phyloP scores from a whole-genome alignment of 2,113 vertebrate genomes.

The Amblyopsis rosae region DNA sequence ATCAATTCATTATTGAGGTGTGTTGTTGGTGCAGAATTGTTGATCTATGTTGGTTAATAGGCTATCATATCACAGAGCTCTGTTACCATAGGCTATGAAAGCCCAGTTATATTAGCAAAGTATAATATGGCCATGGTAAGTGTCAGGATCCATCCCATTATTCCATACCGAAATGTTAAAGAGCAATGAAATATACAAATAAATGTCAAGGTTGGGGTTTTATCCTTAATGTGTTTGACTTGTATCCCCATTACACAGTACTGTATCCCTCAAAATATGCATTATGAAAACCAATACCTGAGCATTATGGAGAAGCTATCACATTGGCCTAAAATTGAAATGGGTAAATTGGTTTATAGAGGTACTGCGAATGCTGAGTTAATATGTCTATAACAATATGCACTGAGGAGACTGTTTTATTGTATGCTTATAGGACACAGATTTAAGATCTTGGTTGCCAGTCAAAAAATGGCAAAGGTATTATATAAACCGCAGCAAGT shows the following conservation, averaged over 20 bases:
- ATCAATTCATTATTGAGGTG: no score
- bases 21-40: no score
- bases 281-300: not conserved
- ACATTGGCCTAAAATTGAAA: constrained; percentile 46
- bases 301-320: constrained; percentile 53
- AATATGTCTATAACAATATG: no score
- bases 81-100: no score
- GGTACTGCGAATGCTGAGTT: no score
- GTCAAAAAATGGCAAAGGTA: no score
- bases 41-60: no score
- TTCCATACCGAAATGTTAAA: constrained; percentile 64
- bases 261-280: constrained; percentile 12
- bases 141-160: constrained; percentile 42
- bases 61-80: no score
- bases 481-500: no score
- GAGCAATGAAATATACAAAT: constrained; percentile 44
- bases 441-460: no score
- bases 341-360: not conserved
- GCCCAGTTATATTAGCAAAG: constrained; percentile 17
- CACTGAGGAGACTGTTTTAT: no score
- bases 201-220: constrained; percentile 59
- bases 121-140: constrained; percentile 37
- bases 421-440: no score
- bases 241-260: constrained; percentile 41
- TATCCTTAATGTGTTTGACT: constrained; percentile 57